Evolutionary conservation across 2,888 invertebrate species (phyloP), one percentile per base, ranked within the genome.

Genomic region (Agrotis segetum): DNA sequence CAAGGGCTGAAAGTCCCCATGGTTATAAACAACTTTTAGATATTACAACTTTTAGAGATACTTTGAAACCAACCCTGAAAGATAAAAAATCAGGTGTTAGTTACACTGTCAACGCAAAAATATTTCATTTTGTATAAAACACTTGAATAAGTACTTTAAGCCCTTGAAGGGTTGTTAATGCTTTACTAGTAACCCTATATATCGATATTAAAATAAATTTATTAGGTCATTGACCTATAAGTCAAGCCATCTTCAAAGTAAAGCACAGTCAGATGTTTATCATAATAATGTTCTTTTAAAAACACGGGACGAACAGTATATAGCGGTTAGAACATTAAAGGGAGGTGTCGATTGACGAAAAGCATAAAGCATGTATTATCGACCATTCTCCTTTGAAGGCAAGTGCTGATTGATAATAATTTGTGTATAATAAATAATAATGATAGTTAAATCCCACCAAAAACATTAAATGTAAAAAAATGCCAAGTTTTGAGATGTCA

Each of bases 331-430:
- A 49, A 59, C 21, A 21, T 71, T 49, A 62, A 78, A 72, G 44
- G 14, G 29, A 71, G 40, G 63, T 78, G 79, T 13, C 7, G 72
- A 78, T 53, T 3, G 79, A 78, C n/a, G 46, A 40, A 47, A 76
- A 50, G 9, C 79, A 24, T 29, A 47, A 13, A 58, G 50, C 21
- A 63, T 53, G 17, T 13, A 59, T 59, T 21, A n/a, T 47, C 71
- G 16, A 53, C 58, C 47, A 49, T 49, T 24, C 14, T 7, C 2
- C 16, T 21, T n/a, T 63, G n/a, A 24, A 24, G 19, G 52, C 13
- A 16, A 19, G 60, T 21, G 70, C 1, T 55, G 77, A 59, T 40
- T 52, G 77, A 59, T 53, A 47, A 4, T 29, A n/a, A 53, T 59
- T 46, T 40, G 50, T 66, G 5, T 72, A 46, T 53, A 46, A 53